Conservation (phyloP, 2,113 vertebrate genomes). For the Microcebus lehilahytsara region DNA sequence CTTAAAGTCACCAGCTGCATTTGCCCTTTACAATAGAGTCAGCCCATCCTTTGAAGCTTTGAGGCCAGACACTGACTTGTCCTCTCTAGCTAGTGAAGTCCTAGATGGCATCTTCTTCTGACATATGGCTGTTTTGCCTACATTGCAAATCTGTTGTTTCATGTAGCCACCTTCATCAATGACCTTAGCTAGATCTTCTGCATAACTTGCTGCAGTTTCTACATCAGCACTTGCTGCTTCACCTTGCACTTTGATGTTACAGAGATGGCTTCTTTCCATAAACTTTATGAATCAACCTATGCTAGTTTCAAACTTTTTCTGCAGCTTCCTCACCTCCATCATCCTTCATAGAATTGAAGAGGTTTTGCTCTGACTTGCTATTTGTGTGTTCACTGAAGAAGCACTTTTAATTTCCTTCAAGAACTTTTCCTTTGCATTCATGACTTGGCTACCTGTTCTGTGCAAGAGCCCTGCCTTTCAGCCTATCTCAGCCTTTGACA, state of each 20-base stretch:
- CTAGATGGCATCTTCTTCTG: not conserved
- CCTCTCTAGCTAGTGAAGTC: not conserved
- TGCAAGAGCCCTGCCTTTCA: not conserved
- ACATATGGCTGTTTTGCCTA: not conserved
- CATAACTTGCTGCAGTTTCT: not conserved
- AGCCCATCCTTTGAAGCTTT: not conserved
- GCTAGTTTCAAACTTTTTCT: not conserved
- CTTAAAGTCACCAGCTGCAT: not conserved
- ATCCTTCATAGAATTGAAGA: not conserved
- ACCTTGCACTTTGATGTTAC: not conserved
- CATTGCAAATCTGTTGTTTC: not conserved
- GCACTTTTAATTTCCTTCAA: not conserved
- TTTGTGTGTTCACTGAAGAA: not conserved
- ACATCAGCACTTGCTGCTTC: not conserved
- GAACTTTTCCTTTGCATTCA: not conserved
- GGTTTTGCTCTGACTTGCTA: not conserved
- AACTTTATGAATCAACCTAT: not conserved
- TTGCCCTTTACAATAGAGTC: not conserved
- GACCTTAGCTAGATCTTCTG: not conserved
- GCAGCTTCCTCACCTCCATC: not conserved
- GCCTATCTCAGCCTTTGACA: not conserved
- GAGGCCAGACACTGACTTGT: not conserved
- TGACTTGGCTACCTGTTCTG: not conserved
- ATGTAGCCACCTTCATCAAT: not conserved
- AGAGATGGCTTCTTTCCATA: not conserved